phyloP scores from a whole-genome alignment of 2,888 invertebrate species.

The Sesamia inferens region DNA sequence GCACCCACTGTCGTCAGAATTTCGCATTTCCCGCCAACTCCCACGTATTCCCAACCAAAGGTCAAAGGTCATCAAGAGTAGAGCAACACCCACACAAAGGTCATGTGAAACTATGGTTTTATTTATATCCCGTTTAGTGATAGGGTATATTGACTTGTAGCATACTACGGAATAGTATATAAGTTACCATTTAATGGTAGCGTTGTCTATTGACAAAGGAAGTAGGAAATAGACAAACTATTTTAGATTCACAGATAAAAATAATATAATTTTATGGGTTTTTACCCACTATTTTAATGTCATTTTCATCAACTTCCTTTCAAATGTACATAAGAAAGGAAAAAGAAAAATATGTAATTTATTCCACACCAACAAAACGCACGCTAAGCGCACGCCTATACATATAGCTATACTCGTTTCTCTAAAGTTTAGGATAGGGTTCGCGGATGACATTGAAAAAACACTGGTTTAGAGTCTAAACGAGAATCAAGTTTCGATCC shows the following conservation, averaged over 20 bases:
- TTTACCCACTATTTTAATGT: background rate
- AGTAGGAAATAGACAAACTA: background rate
- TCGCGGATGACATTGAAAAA: no score
- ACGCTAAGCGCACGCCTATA: no score
- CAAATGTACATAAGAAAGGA: background rate
- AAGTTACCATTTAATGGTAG: slow-evolving; percentile 3
- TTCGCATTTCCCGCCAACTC: slow-evolving; percentile 46
- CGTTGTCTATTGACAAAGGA: no score
- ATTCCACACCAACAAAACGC: no score
- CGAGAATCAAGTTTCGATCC: no score
- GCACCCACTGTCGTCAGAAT: slow-evolving; percentile 32
- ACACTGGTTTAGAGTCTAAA: no score
- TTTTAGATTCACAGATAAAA: background rate
- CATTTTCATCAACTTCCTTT: background rate
- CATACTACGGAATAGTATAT: slow-evolving; percentile 20
- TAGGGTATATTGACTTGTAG: slow-evolving; percentile 40
- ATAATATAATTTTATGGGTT: background rate
- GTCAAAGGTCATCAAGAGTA: slow-evolving; percentile 53
- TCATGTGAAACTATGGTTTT: slow-evolving; percentile 54
- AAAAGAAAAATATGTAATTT: no score
- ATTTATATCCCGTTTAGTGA: slow-evolving; percentile 57
- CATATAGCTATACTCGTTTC: no score
- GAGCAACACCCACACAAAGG: slow-evolving; percentile 57
- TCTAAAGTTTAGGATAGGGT: no score
- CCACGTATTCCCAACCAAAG: slow-evolving; percentile 48